Base-by-base conservation (phyloP, 2,797 vertebrate genomes). In the Girardinus metallicus region DNA sequence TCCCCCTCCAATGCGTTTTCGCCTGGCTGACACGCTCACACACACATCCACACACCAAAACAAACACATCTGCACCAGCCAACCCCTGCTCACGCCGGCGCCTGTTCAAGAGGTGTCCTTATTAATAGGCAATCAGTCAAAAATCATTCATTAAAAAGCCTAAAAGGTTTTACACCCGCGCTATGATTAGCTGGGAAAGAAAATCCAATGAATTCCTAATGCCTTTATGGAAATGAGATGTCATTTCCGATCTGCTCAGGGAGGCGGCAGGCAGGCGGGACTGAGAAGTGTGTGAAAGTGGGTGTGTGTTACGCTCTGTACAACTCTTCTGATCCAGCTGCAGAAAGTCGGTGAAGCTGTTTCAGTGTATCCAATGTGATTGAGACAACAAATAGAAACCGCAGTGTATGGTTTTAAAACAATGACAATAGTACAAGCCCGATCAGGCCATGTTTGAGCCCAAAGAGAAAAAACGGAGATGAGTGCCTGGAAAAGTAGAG, bases 41-140 rank as follows among this genome's bases (percentile, higher is more conserved):
- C 85, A 57, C 83, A 94, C 92, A 91, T 76, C 75, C 87, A 82
- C 89, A 88, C 85, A 92, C 89, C 83, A 94, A 93, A 92, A 94
- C 92, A 94, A 93, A 93, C 93, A 93, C 92, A 93, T 91, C 90
- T 92, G 91, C 91, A 93, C 93, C 90, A 89, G 89, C 90, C 92
- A 91, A 91, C 89, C 91, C 86, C 85, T 87, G 91, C 94, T 90
- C 91, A 87, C 90, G 90, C 93, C 91, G 71, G 88, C 95, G 96
- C 96, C 97, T 97, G 98, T 98, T 99, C 97, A 97, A 97, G 96
- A 98, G 97, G 97, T 98, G 97, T 99, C 97, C 98, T 98, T 99
- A 99, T 99, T 99, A 99, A 99, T 99, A 98, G 98, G 98, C 97
- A 99, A 99, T 99, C 98, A 99, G 98, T 99, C 98, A 99, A 97